Conservation (phyloP, 92 coral and sea anemone species). For the Virgularia gustaviana region DNA sequence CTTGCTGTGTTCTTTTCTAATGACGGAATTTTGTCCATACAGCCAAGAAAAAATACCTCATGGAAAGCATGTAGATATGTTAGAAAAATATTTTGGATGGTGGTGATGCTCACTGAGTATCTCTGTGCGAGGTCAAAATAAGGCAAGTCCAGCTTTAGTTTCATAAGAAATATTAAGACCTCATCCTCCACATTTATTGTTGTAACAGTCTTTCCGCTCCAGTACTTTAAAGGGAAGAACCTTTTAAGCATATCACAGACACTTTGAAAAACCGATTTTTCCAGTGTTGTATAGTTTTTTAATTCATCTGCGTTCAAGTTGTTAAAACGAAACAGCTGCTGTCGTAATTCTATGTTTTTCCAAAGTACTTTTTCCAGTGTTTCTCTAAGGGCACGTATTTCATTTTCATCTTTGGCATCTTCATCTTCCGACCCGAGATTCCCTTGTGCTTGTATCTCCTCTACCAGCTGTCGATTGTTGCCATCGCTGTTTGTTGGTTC, state of each 20-base stretch:
- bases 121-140: conserved; percentile 54
- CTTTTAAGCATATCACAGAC: conserved; percentile 13
- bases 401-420: no score
- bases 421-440: no score
- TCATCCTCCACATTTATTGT: conserved; percentile 42
- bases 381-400: no score
- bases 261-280: no score
- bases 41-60: conserved; percentile 22
- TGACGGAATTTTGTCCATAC: conserved; percentile 56
- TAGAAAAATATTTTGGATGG: conserved; percentile 15
- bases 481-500: no score
- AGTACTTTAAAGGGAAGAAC: conserved; percentile 37
- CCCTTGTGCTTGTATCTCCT: no score
- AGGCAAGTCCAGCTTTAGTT: conserved; percentile 41
- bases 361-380: background rate
- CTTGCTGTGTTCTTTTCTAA: conserved; percentile 51
- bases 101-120: conserved; percentile 59
- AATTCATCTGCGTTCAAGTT: background rate
- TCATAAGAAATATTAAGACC: conserved; percentile 49
- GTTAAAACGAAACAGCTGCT: conserved; percentile 6
- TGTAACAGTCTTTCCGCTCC: conserved; percentile 50
- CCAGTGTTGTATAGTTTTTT: conserved; percentile 14
- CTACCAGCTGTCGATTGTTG: no score
- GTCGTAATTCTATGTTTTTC: background rate
- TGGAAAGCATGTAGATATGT: conserved; percentile 15